Evolutionary conservation across 1,140 invertebrate genomes (phyloP).

Genomic region (Hetaerina americana): DNA sequence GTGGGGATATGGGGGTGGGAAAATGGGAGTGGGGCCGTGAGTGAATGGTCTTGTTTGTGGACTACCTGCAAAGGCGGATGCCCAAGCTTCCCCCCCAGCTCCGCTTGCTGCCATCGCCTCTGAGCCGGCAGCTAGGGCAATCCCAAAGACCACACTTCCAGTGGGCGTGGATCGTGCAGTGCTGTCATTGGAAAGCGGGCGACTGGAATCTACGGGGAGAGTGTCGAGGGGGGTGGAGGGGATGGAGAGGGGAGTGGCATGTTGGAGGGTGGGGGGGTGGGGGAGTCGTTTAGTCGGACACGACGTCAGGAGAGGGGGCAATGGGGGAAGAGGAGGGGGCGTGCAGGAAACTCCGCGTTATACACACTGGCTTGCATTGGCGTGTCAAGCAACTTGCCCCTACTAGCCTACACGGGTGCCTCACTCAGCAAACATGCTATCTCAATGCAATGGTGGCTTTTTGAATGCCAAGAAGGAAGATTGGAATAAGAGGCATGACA

Average conservation of each 20-base stretch:
- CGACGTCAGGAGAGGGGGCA: too few species aligned
- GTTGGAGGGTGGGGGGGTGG: too few species aligned
- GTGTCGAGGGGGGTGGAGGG: neutral
- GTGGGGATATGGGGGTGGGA: too few species aligned
- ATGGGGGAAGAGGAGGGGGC: neutral
- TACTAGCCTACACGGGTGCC: neutral
- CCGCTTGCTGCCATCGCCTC: slow-evolving; percentile 4
- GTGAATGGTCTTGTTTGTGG: too few species aligned
- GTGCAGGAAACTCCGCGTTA: neutral
- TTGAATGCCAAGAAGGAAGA: neutral
- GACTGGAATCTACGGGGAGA: slow-evolving; percentile 20
- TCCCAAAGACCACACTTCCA: neutral
- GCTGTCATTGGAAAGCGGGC: slow-evolving; percentile 20
- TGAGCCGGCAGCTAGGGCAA: neutral
- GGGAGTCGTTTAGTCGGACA: too few species aligned
- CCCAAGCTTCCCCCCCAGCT: neutral
- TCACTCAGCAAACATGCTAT: neutral
- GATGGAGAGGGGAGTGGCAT: too few species aligned
- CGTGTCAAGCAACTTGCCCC: neutral
- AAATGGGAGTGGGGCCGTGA: too few species aligned
- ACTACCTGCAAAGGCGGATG: neutral
- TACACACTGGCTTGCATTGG: neutral
- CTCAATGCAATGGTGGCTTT: neutral
- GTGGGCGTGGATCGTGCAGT: slow-evolving; percentile 17
- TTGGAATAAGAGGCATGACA: neutral